Conservation (phyloP, 2,797 vertebrate genomes). For the Taeniopygia guttata region DNA sequence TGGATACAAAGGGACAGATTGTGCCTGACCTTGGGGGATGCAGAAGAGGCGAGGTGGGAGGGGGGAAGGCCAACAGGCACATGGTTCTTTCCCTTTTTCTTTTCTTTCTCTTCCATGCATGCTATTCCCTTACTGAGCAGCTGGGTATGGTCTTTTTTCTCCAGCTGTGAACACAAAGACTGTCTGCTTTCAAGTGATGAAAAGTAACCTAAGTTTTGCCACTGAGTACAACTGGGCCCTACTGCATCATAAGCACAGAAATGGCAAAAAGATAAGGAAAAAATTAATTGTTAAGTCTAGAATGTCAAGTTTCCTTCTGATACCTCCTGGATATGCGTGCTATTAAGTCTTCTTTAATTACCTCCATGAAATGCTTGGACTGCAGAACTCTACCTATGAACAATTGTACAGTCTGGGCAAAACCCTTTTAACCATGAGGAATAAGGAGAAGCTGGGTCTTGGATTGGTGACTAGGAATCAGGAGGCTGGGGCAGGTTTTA, state of each 20-base stretch:
- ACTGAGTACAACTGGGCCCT: neutral
- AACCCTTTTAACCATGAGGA: neutral
- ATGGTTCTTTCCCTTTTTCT: constrained; percentile 17
- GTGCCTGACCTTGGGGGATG: constrained; percentile 33
- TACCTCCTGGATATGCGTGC: neutral
- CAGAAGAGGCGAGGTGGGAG: neutral
- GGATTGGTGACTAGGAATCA: neutral
- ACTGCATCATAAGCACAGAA: neutral
- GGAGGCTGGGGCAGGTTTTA: neutral
- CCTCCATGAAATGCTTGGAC: neutral
- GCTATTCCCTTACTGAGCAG: neutral
- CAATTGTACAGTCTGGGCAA: neutral
- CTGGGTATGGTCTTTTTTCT: neutral
- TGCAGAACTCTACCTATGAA: neutral
- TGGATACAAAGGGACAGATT: constrained; percentile 65
- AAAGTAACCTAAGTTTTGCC: neutral
- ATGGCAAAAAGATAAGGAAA: neutral
- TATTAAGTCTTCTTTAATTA: neutral
- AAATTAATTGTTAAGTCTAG: neutral
- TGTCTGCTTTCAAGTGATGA: neutral
- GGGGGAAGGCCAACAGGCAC: neutral
- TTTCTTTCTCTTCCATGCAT: neutral
- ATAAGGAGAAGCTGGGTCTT: neutral
- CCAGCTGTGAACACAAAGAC: neutral
- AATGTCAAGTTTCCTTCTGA: neutral